Conservation (phyloP, 35 echinoderm and acorn worm genomes). For the Lytechinus pictus region DNA sequence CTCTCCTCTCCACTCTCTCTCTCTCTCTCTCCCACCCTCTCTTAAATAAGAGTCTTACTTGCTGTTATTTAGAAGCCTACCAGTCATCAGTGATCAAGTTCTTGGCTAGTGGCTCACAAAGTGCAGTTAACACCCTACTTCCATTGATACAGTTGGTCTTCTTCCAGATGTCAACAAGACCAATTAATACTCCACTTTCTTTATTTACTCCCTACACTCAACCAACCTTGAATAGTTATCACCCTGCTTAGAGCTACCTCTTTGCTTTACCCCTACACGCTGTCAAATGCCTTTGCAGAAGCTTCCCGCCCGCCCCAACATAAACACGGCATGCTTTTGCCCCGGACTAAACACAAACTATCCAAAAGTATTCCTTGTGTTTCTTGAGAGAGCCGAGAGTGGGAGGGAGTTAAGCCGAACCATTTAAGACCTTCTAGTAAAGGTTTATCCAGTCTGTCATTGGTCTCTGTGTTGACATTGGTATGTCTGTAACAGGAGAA, state of each 20-base stretch:
- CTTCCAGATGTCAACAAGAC: background rate
- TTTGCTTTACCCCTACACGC: background rate
- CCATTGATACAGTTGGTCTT: conserved; percentile 31
- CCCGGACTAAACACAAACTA: conserved; percentile 17
- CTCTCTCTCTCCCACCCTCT: background rate
- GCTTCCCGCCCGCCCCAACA: background rate
- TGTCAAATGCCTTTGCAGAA: background rate
- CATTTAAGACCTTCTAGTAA: background rate
- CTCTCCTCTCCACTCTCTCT: too few relatives aligned
- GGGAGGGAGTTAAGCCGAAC: conserved; percentile 29
- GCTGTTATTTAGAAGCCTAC: background rate
- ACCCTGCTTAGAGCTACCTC: background rate
- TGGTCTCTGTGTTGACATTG: conserved; percentile 6
- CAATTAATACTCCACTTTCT: conserved; percentile 43
- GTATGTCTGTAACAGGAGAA: background rate
- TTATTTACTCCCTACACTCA: background rate
- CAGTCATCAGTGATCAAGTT: conserved; percentile 11
- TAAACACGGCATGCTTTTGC: conserved; percentile 6
- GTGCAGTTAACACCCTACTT: conserved; percentile 26
- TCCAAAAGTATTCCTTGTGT: background rate
- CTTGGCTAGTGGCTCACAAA: background rate
- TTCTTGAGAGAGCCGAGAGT: background rate
- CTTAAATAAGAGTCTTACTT: background rate
- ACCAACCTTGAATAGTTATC: background rate
- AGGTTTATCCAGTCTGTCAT: background rate